Conservation (phyloP, 1,140 invertebrate genomes). For the Panagrolaimus sp. region DNA sequence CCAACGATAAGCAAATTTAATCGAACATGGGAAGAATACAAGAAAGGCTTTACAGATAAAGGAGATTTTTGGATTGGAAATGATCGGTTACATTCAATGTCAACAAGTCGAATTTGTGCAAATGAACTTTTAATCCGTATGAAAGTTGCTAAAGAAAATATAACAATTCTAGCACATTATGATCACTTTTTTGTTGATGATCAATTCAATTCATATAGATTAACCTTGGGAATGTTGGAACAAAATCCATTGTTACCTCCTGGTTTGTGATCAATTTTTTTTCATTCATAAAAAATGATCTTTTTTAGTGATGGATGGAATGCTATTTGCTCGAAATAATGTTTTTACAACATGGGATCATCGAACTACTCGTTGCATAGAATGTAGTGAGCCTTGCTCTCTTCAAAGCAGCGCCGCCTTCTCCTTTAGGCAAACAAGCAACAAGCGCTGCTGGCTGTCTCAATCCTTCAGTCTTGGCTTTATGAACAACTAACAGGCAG, state of each 20-base stretch:
- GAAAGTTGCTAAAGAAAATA: slow-evolving; percentile 16
- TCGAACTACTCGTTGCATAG: not conserved
- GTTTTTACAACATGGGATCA: slow-evolving; percentile 17
- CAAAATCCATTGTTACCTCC: not conserved
- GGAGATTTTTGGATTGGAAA: slow-evolving; percentile 33
- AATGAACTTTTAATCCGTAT: slow-evolving; percentile 26
- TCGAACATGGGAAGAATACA: slow-evolving; percentile 27
- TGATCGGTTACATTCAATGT: slow-evolving; percentile 29
- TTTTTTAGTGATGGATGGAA: slow-evolving; percentile 20
- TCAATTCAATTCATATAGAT: slow-evolving; percentile 23
- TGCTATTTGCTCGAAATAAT: slow-evolving; percentile 15
- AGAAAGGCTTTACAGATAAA: slow-evolving; percentile 24
- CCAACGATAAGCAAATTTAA: slow-evolving; percentile 25
- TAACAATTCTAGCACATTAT: slow-evolving; percentile 19
- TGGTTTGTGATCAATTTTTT: not conserved
- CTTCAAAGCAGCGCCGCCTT: too few species aligned
- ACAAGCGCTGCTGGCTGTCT: too few species aligned
- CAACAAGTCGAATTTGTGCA: slow-evolving; percentile 21
- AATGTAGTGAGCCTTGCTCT: too few species aligned
- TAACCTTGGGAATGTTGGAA: slow-evolving; percentile 15
- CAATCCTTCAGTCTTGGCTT: too few species aligned
- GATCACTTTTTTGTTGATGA: slow-evolving; percentile 21
- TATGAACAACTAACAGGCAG: too few species aligned
- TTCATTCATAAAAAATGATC: not conserved
- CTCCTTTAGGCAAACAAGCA: too few species aligned